Conservation (phyloP, 2,888 invertebrate genomes). For the Mesoligia furuncula region DNA sequence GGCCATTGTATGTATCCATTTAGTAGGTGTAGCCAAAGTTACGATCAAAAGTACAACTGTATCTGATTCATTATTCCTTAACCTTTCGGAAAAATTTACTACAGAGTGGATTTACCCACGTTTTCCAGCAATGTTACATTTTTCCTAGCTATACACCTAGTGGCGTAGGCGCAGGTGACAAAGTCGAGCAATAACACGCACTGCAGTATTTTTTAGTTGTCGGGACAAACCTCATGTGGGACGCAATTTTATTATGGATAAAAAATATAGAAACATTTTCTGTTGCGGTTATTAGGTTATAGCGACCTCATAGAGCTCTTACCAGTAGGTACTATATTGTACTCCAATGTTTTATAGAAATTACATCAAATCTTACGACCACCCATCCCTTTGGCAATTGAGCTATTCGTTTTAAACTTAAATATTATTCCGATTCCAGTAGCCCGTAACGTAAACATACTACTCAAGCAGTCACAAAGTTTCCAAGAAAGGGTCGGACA, state of each 20-base stretch:
- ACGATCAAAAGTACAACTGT: neutral
- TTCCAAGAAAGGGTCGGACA: constrained; percentile 52
- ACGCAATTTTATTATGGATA: constrained; percentile 37
- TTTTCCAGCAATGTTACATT: neutral
- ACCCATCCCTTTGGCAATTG: neutral
- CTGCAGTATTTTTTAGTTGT: constrained; percentile 68
- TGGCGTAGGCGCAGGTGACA: constrained; percentile 73
- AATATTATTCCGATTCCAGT: constrained; percentile 3
- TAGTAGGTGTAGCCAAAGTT: neutral
- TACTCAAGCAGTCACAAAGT: constrained; percentile 30
- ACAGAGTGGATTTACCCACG: neutral
- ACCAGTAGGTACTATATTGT: neutral
- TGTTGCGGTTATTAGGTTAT: neutral
- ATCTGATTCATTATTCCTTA: neutral
- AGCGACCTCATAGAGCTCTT: neutral
- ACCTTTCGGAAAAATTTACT: neutral
- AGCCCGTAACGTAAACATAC: neutral
- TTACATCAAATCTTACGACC: neutral
- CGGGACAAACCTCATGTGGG: constrained; percentile 60
- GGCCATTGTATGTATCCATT: neutral
- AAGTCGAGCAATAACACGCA: constrained; percentile 75
- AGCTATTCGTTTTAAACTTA: neutral
- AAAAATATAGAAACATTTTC: constrained; percentile 11
- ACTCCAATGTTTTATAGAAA: neutral
- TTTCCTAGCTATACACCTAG: neutral